Evolutionary conservation across 2,888 invertebrate genomes (phyloP), one percentile per base, ranked within the genome.

Genomic region (Graphium colonna): DNA sequence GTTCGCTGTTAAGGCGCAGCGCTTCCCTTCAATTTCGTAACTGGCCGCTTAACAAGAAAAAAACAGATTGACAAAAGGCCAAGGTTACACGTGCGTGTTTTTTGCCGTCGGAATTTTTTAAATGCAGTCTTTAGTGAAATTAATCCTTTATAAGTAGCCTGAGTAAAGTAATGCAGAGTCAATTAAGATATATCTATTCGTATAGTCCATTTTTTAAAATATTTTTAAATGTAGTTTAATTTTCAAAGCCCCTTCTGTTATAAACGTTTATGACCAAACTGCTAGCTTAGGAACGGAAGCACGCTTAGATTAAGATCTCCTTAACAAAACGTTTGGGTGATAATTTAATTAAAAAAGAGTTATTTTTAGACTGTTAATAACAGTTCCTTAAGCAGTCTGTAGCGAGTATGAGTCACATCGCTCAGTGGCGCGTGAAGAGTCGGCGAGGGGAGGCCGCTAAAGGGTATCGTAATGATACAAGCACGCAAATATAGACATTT

Each of bases 331-430:
- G 48, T 36, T 33, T 12, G 43, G n/a, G 28, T 40, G 44, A 40
- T 51, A 51, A 45, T 45, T 51, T n/a, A 31, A 42, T 52, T 52
- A 42, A 52, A 42, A 43, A 48, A 40, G 15, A 49, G 21, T 38
- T 42, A 52, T 48, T 51, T 51, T 50, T 48, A 45, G 41, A 18
- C 51, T 46, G 60, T 58, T 59, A 62, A 64, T 59, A 68, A 62
- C 62, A 48, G 58, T 58, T 61, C 66, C 68, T 66, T 71, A 66
- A 68, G 65, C 59, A 67, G 73, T 73, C 70, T 72, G 68, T 77
- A 74, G 75, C 74, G 77, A 76, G 75, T 59, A 67, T 84, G 84
- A 86, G 67, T 84, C 83, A 82, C 73, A 46, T 39, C 60, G 69
- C 64, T 60, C 80, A 77, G 71, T 78, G 73, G 75, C 68, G 84